Conservation (phyloP, 1,140 invertebrate species). For the Pteromalus puparum region DNA sequence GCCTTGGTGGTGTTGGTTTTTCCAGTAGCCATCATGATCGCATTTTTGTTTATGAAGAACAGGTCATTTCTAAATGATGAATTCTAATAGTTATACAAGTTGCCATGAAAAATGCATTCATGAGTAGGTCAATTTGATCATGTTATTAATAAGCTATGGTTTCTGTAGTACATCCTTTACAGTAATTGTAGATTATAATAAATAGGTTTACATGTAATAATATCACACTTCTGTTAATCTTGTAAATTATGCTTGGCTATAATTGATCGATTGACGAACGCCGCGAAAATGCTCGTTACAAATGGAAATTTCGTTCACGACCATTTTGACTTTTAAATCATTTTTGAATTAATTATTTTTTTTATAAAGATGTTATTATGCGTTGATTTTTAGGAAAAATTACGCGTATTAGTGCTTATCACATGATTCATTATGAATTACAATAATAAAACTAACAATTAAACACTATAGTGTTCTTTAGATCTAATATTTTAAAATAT, state of each 20-base stretch:
- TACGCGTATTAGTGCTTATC: background rate
- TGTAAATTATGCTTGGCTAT: no score
- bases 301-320: background rate
- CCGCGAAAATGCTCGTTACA: no score
- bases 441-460: background rate
- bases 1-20: slow-evolving; percentile 67
- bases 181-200: background rate
- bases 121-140: background rate
- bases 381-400: background rate
- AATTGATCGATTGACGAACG: no score
- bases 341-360: background rate
- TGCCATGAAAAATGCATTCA: background rate
- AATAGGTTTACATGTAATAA: background rate
- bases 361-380: background rate
- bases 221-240: background rate
- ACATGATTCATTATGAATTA: background rate
- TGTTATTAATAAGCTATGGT: background rate
- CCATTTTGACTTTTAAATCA: background rate
- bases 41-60: slow-evolving; percentile 32
- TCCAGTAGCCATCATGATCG: slow-evolving; percentile 71
- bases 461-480: background rate
- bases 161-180: background rate
- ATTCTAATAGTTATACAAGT: background rate
- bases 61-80: background rate
- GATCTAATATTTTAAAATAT: background rate